Conservation (phyloP, 1,140 invertebrate genomes). For the Danaus melanippus region DNA sequence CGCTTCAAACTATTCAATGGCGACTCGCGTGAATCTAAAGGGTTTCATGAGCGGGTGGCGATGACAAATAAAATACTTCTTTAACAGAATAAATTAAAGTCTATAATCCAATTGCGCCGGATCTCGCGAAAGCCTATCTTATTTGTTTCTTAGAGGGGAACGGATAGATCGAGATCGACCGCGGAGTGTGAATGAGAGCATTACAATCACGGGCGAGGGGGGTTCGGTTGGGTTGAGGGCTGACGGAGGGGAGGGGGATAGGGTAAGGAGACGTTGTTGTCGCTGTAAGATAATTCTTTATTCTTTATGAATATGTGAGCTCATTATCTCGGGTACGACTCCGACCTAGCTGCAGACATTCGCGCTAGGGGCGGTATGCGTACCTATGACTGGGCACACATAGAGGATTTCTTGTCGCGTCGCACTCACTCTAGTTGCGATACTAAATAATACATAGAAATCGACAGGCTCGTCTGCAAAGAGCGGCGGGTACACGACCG, state of each 20-base stretch:
- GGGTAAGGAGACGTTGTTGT: constrained; percentile 35
- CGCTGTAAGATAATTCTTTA: constrained; percentile 67
- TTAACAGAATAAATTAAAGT: constrained; percentile 69
- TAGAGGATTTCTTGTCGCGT: constrained; percentile 22
- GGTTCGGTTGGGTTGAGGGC: constrained; percentile 36
- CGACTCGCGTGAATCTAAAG: constrained; percentile 48
- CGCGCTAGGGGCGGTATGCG: constrained; percentile 39
- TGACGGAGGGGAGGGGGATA: constrained; percentile 29
- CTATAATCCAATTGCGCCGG: constrained; percentile 59
- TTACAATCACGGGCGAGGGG: constrained; percentile 44
- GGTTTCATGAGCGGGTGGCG: constrained; percentile 55
- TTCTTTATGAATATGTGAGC: constrained; percentile 72
- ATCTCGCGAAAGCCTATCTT: constrained; percentile 44
- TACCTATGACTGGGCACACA: constrained; percentile 32
- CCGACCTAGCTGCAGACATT: constrained; percentile 60
- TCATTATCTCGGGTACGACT: constrained; percentile 53
- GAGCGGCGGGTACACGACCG: constrained; percentile 68
- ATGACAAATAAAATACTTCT: constrained; percentile 69
- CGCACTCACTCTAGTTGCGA: constrained; percentile 44
- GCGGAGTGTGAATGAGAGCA: constrained; percentile 69
- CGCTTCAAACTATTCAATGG: constrained; percentile 55
- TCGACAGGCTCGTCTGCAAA: constrained; percentile 63
- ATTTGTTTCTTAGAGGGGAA: constrained; percentile 55
- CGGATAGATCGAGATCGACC: constrained; percentile 61
- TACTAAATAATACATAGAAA: constrained; percentile 71